Base-by-base conservation (phyloP, 2,888 invertebrate genomes). In the Clunio marinus region DNA sequence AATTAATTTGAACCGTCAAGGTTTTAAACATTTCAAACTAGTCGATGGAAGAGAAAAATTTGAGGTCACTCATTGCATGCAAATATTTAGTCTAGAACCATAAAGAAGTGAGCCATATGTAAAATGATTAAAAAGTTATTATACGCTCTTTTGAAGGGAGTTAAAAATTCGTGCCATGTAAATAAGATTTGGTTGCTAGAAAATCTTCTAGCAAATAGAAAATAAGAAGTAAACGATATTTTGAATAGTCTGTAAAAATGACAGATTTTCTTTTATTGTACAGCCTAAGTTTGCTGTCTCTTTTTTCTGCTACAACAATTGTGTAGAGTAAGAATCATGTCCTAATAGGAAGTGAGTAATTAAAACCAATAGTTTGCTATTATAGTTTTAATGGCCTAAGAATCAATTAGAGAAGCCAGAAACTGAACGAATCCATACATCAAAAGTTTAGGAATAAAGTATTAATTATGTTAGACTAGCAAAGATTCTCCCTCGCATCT, bases 91-190 rank as follows among this genome's bases (percentile, higher is more conserved):
- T n/a, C n/a, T n/a, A n/a, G n/a, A n/a, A n/a, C n/a, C n/a, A n/a
- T n/a, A n/a, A n/a, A 41, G 15, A 41, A 41, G 3, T 41, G 41
- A n/a, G 41, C 41, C 41, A 15, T n/a, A 41, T 10, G 10, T 10
- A 41, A 41, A 41, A 41, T 41, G 32, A n/a, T n/a, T n/a, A n/a
- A n/a, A n/a, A n/a, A n/a, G n/a, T 10, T 41, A n/a, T n/a, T n/a
- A 41, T n/a, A 15, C 41, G 41, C 10, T 41, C 41, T 15, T 15
- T n/a, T 10, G 15, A 20, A 22, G 22, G 51, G 51, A 22, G 17
- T 51, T 51, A 13, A 51, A n/a, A n/a, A 51, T 51, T 51, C 51
- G 51, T 51, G 51, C 51, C 51, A 51, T 51, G 51, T 51, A 51
- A 51, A 51, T 51, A 51, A 22, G 51, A 17, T 51, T 51, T 20